Evolutionary conservation across 1,140 invertebrate species (phyloP).

Genomic region (Drosophila kepulauana): DNA sequence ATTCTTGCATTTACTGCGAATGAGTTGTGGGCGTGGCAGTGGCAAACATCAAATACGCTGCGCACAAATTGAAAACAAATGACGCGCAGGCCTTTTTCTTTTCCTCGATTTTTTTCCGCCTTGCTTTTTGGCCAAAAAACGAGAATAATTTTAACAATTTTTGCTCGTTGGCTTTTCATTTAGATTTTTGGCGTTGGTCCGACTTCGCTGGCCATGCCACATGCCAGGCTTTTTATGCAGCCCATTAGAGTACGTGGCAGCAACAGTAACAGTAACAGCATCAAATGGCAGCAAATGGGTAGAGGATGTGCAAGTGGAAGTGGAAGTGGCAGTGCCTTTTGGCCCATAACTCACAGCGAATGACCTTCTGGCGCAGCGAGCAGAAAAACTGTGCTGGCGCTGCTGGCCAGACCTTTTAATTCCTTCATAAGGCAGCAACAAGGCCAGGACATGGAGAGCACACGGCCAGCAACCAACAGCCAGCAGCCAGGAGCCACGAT

Average conservation of each 20-base stretch:
- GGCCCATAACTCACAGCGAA: conserved; percentile 76
- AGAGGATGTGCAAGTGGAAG: not conserved
- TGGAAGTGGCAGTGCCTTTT: conserved; percentile 45
- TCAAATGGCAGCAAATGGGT: not conserved
- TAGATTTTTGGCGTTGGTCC: conserved; percentile 42
- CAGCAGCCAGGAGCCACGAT: no score
- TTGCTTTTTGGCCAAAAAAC: conserved; percentile 23
- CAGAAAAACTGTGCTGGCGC: conserved; percentile 14
- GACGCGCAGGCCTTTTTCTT: conserved; percentile 57
- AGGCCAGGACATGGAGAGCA: conserved; percentile 36
- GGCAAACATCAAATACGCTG: conserved; percentile 66
- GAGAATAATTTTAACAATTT: conserved; percentile 54
- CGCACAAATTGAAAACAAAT: conserved; percentile 81
- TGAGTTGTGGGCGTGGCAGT: conserved; percentile 20
- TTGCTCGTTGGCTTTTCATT: conserved; percentile 49
- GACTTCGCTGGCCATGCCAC: conserved; percentile 1
- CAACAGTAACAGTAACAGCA: not conserved
- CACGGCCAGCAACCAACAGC: conserved; percentile 16
- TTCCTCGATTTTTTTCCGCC: not conserved
- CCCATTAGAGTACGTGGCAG: conserved; percentile 67
- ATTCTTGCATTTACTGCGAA: not conserved
- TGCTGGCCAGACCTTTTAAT: conserved; percentile 66
- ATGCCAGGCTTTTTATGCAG: conserved; percentile 27
- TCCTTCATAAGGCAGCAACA: conserved; percentile 69
- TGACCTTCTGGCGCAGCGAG: conserved; percentile 70